Base-by-base conservation (phyloP, 2,888 invertebrate genomes). In the Ditylenchus weischeri region DNA sequence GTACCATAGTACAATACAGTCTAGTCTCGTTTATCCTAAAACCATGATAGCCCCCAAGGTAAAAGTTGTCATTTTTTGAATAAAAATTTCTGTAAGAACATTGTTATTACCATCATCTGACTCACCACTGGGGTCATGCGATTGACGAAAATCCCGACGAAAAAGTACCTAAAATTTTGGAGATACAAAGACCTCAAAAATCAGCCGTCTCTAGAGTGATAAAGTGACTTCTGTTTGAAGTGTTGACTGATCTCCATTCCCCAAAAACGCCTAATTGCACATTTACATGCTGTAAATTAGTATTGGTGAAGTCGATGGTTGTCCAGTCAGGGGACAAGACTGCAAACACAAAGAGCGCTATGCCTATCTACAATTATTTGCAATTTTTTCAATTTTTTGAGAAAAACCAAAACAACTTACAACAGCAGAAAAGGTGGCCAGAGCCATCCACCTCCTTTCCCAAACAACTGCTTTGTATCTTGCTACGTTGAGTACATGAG, bases 191-290 rank as follows among this genome's bases (percentile, higher is more conserved):
- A 29, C 29, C 5, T 29, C n/a, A n/a, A n/a, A n/a, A n/a, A n/a
- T n/a, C n/a, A n/a, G n/a, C n/a, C n/a, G n/a, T n/a, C n/a, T n/a
- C n/a, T n/a, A n/a, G n/a, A n/a, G n/a, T n/a, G n/a, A n/a, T 23
- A 59, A 60, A 29, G 21, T n/a, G 19, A 29, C 66, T 63, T 64
- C 23, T 64, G 13, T 64, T 67, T 18, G 73, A 62, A 1, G 75
- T 74, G 65, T 76, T 76, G 21, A 75, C 64, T 5, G 73, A 75
- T 38, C 81, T 66, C 71, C 77, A 81, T 66, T 81, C 81, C 59
- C 81, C 81, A 79, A 79, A 81, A 7, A 80, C 79, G 47, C 81
- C 81, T 5, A 81, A 58, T 51, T 79, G 71, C 21, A 76, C 76
- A 29, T 73, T 67, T 47, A 81, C 77, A 61, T 72, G 71, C 48